Conservation (phyloP, 2,797 vertebrate genomes). For the Oryzias sinensis region DNA sequence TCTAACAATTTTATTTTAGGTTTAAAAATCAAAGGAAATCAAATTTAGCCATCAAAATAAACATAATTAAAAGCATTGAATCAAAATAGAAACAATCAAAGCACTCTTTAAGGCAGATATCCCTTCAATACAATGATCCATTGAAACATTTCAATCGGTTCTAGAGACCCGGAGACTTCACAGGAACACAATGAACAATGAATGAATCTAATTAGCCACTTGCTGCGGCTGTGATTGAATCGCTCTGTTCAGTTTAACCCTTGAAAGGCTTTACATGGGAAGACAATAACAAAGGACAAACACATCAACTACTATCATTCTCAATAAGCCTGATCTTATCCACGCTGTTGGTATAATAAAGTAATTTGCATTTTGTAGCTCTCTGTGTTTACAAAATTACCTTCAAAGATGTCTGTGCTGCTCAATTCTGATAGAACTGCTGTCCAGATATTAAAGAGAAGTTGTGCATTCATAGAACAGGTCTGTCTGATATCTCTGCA, state of each 20-base stretch:
- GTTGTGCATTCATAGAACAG: slow-evolving; percentile 2
- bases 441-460: slow-evolving; percentile 11
- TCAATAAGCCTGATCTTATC: neutral
- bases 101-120: neutral
- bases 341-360: neutral
- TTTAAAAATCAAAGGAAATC: too few species aligned
- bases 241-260: slow-evolving; percentile 11
- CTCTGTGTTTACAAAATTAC: slow-evolving; percentile 2
- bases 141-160: slow-evolving; percentile 21
- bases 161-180: slow-evolving; percentile 10
- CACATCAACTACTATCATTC: neutral
- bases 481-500: slow-evolving; percentile 5
- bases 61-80: neutral
- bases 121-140: slow-evolving; percentile 3
- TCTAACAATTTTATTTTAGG: too few species aligned
- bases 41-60: too few species aligned
- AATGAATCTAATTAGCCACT: slow-evolving; percentile 39
- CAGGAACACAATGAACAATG: slow-evolving; percentile 23
- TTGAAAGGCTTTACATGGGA: neutral
- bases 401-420: too few species aligned
- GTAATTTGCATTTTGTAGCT: neutral
- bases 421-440: neutral
- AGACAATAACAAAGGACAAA: neutral
- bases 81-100: neutral
- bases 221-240: slow-evolving; percentile 33